Conservation (phyloP, 2,113 vertebrate genomes). For the Cyprinus carpio region DNA sequence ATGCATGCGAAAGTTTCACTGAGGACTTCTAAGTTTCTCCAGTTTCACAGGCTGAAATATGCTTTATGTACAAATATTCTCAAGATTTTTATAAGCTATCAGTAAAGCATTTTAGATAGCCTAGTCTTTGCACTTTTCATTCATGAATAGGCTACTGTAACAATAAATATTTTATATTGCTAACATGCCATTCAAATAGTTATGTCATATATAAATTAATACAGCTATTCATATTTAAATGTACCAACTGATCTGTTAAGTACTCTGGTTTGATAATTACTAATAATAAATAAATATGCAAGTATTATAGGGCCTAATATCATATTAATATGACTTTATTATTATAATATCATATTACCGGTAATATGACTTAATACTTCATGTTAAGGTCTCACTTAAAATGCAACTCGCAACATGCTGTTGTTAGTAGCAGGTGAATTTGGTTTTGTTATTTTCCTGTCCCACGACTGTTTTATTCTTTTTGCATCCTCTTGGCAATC, state of each 20-base stretch:
- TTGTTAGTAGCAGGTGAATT: slow-evolving; percentile 34
- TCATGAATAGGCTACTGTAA: not conserved
- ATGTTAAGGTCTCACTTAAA: not conserved
- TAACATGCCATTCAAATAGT: not conserved
- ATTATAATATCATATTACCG: not conserved
- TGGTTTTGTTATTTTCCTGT: slow-evolving; percentile 48
- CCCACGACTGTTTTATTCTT: slow-evolving; percentile 32
- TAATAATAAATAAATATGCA: not conserved
- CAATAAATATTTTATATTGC: not conserved
- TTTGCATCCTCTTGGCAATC: slow-evolving; percentile 50
- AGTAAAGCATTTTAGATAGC: not conserved
- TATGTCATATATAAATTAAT: not conserved
- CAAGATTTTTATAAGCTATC: not conserved
- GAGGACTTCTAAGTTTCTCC: not conserved
- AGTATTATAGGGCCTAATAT: no score
- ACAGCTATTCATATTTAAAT: not conserved
- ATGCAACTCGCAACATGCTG: not conserved
- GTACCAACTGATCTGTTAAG: not conserved
- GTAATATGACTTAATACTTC: not conserved
- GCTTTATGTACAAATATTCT: not conserved
- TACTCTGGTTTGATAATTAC: not conserved
- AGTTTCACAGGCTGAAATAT: not conserved
- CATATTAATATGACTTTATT: no score
- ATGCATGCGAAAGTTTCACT: slow-evolving; percentile 15
- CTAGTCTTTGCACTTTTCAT: not conserved